Base-by-base conservation (phyloP, 2,888 invertebrate genomes). In the Salpingus planirostris region DNA sequence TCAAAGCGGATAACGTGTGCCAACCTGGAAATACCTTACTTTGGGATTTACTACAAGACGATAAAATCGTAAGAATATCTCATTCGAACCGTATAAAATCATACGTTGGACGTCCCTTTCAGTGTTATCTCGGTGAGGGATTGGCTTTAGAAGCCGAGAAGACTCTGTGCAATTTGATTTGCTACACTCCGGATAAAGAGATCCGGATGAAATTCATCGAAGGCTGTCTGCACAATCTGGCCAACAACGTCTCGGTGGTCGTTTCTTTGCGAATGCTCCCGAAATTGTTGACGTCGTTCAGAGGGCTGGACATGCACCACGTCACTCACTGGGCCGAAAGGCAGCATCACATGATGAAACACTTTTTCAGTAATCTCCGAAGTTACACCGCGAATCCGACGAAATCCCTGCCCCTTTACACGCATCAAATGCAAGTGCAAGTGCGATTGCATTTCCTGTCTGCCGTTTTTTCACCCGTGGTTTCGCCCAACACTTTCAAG, bases 121-220 rank as follows among this genome's bases (percentile, higher is more conserved):
- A 86, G 85, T 78, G 79, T 36, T 83, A 85, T 57, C 66, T 93
- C 3, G 88, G 91, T 0, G 93, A 93, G 65, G 90, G 92, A 1
- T 65, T 95, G 29, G 90, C 89, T 0, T 62, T 86, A n/a, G 93
- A 93, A 66, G 91, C 92, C 1, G 93, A 95, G 61, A 93, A 93
- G 54, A 88, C 89, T 2, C 68, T 95, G 0, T 89, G 88, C 49
- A 88, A 88, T 47, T 67, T 93, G 13, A 70, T 95, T 1, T 91
- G 91, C 58, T 92, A 87, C 55, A 90, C 86, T 53, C 87, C 88
- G 2, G 92, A 93, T 61, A 81, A 87, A 46, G 74, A 85, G 40
- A 87, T 93, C 43, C 73, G 90, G 33, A 89, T 90, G 66, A 91
- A 92, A 65, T 95, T 95, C 55, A 92, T 95, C 44, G 92, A 93